Conservation (phyloP, 2,888 invertebrate genomes). For the Synergus itoensis region DNA sequence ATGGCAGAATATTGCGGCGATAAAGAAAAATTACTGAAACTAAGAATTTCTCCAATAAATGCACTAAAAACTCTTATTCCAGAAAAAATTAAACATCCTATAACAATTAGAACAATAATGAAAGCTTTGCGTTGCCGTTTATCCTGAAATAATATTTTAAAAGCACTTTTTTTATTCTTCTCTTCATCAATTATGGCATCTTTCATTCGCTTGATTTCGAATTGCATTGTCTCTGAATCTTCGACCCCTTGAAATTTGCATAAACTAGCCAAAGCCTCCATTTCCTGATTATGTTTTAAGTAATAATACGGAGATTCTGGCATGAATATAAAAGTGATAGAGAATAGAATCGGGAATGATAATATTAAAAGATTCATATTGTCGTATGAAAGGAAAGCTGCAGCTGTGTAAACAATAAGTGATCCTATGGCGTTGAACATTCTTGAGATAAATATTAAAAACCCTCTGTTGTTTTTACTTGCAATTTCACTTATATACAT, state of each 20-base stretch:
- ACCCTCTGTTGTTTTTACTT: conserved; percentile 80
- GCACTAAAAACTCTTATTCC: conserved; percentile 82
- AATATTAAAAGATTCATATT: conserved; percentile 79
- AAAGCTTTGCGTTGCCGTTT: conserved; percentile 81
- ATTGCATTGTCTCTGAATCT: conserved; percentile 78
- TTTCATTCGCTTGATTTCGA: conserved; percentile 80
- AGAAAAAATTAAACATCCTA: conserved; percentile 82
- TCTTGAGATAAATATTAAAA: conserved; percentile 80
- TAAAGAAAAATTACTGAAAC: conserved; percentile 79
- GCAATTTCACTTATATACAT: conserved; percentile 82
- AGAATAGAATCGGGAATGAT: conserved; percentile 80
- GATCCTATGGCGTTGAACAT: conserved; percentile 77
- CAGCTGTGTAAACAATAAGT: conserved; percentile 72
- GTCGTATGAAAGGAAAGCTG: conserved; percentile 78
- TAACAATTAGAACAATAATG: conserved; percentile 81
- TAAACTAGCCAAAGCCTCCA: conserved; percentile 81
- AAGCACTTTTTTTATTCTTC: not conserved
- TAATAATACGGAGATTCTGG: conserved; percentile 84
- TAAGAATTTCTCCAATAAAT: conserved; percentile 83
- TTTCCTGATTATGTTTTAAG: conserved; percentile 79
- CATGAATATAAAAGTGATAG: conserved; percentile 81
- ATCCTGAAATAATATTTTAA: conserved; percentile 77
- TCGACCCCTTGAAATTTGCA: conserved; percentile 79
- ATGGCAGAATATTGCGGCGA: conserved; percentile 80
- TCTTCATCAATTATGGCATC: conserved; percentile 79